Evolutionary conservation across 1,140 invertebrate genomes (phyloP).

Genomic region (Cylas formicarius): DNA sequence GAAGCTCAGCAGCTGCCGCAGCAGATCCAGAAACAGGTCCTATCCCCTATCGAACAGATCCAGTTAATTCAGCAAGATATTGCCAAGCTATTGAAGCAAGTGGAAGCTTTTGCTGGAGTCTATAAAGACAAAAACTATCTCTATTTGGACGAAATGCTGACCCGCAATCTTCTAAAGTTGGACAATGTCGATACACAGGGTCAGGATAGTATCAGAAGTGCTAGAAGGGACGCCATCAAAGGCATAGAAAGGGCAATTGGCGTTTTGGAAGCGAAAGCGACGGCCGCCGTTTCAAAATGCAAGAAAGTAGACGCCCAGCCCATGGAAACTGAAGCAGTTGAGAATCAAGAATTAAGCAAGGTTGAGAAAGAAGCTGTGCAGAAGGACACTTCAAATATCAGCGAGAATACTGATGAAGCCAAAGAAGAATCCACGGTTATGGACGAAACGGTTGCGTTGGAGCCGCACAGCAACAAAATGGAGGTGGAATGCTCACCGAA

Average conservation of each 20-base stretch:
- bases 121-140: constrained; percentile 77
- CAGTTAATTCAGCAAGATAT: constrained; percentile 74
- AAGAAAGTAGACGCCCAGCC: too few species aligned
- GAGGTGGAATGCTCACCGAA: too few species aligned
- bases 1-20: constrained; percentile 26
- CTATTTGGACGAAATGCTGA: constrained; percentile 91
- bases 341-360: too few species aligned
- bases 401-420: too few species aligned
- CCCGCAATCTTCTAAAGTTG: constrained; percentile 80
- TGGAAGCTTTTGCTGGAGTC: constrained; percentile 68
- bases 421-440: too few species aligned
- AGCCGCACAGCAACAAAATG: too few species aligned
- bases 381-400: too few species aligned
- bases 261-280: constrained; percentile 66
- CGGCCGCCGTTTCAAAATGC: too few species aligned
- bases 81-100: constrained; percentile 64
- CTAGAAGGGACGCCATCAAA: constrained; percentile 79
- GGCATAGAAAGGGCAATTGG: constrained; percentile 80
- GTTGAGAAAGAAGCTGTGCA: too few species aligned
- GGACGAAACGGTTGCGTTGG: too few species aligned
- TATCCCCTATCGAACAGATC: constrained; percentile 70
- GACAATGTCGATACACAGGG: constrained; percentile 89
- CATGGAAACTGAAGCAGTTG: too few species aligned
- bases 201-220: constrained; percentile 77
- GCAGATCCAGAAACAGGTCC: constrained; percentile 45